A percentile compares a stretch with the other conserved stretches of the same genome.
phyloP scores from a whole-genome alignment of 1,140 invertebrate genomes.

The Phenacoccus solenopsis region DNA sequence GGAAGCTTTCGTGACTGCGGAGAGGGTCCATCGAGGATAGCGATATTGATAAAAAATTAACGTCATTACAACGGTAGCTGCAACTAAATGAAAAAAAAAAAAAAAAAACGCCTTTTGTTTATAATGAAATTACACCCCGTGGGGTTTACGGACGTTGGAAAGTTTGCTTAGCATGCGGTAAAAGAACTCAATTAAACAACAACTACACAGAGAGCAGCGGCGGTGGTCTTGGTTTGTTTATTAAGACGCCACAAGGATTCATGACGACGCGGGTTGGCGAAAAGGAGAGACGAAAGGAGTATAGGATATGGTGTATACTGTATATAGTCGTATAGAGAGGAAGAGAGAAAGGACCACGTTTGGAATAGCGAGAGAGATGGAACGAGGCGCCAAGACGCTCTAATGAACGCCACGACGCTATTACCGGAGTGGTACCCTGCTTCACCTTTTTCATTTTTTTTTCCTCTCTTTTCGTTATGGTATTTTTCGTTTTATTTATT shows the following conservation, averaged over 20 bases:
- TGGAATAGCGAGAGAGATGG: background rate
- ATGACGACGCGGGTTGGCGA: background rate
- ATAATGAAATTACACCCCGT: conserved; percentile 17
- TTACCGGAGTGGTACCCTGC: background rate
- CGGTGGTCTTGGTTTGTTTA: background rate
- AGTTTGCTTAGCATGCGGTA: conserved; percentile 17
- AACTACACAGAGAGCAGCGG: background rate
- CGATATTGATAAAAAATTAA: no score
- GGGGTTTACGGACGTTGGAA: conserved; percentile 12
- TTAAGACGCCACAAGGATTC: background rate
- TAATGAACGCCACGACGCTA: conserved; percentile 1
- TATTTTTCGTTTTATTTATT: background rate
- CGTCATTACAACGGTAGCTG: no score
- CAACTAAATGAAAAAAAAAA: background rate
- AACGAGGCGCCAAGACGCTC: conserved; percentile 3
- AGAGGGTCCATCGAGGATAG: no score
- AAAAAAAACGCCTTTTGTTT: conserved; percentile 3
- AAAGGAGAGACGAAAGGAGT: no score
- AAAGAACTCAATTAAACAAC: conserved; percentile 17
- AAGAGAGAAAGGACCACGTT: no score
- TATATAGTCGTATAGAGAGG: no score
- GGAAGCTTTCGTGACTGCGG: no score
- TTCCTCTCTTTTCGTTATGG: no score
- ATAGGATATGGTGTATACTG: no score
- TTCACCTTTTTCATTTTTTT: background rate